phyloP scores from a whole-genome alignment of 2,888 invertebrate genomes.

The Meiosimyza decipiens region DNA sequence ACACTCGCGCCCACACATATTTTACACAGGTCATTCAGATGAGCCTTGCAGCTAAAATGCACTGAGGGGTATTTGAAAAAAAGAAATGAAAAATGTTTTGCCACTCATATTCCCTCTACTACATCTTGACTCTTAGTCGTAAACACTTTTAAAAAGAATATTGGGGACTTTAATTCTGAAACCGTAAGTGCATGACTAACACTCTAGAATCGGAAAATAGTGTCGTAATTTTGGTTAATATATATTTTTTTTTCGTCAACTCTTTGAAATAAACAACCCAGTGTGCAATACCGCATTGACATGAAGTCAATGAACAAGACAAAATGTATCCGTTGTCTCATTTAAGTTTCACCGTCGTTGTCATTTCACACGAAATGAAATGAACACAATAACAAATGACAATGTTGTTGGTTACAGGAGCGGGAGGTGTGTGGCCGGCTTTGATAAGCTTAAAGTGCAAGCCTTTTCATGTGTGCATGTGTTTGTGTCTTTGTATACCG shows the following conservation, averaged over 20 bases:
- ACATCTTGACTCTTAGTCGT: too few relatives aligned
- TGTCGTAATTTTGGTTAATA: too few relatives aligned
- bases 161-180: too few relatives aligned
- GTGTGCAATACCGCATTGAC: background rate
- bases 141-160: too few relatives aligned
- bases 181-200: too few relatives aligned
- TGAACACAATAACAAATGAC: constrained; percentile 22
- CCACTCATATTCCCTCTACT: too few relatives aligned
- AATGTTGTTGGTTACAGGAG: background rate
- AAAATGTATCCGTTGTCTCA: constrained; percentile 7
- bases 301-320: constrained; percentile 28
- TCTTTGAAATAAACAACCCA: background rate
- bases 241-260: too few relatives aligned
- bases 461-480: background rate
- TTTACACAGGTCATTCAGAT: background rate
- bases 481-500: background rate
- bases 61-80: too few relatives aligned
- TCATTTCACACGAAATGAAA: constrained; percentile 26
- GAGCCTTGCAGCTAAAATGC: too few relatives aligned
- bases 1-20: background rate
- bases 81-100: too few relatives aligned
- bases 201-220: too few relatives aligned
- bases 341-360: background rate
- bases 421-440: background rate
- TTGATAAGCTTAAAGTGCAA: too few relatives aligned